Evolutionary conservation across 2,888 invertebrate genomes (phyloP).

Genomic region (Nomada fabriciana): DNA sequence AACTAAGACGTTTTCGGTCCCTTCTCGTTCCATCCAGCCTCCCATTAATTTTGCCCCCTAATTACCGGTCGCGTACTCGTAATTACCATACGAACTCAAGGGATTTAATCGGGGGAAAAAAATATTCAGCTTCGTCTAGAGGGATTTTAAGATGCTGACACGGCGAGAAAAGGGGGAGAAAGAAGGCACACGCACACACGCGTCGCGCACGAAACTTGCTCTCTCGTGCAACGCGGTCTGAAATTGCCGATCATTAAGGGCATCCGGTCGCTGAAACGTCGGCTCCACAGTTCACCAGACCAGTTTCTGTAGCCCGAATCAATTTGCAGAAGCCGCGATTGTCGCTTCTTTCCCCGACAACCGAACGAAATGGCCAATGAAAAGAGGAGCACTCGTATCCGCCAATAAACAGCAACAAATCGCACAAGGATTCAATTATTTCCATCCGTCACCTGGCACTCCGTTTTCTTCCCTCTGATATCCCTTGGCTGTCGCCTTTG

Average conservation of each 20-base stretch:
- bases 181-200: background rate
- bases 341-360: conserved; percentile 41
- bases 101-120: conserved; percentile 45
- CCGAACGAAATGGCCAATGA: conserved; percentile 5
- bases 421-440: conserved; percentile 36
- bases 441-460: conserved; percentile 19
- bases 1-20: conserved; percentile 24
- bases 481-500: background rate
- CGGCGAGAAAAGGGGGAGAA: background rate
- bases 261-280: conserved; percentile 71
- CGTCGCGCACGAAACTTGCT: conserved; percentile 46
- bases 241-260: conserved; percentile 74
- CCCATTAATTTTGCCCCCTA: conserved; percentile 35
- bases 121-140: conserved; percentile 1
- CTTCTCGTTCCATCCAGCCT: conserved; percentile 16
- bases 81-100: conserved; percentile 50
- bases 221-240: conserved; percentile 61
- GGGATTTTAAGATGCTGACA: conserved; percentile 24
- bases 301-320: conserved; percentile 72
- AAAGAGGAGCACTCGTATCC: conserved; percentile 7
- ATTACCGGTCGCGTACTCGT: conserved; percentile 23
- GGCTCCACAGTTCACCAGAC: conserved; percentile 66
- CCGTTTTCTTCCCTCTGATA: background rate
- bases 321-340: conserved; percentile 64
- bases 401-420: conserved; percentile 24